These are phyloP conservation scores for Erannis defoliaria DNA, from an alignment of 2,888 invertebrate genomes.

Conservation along the genomic window DNA sequence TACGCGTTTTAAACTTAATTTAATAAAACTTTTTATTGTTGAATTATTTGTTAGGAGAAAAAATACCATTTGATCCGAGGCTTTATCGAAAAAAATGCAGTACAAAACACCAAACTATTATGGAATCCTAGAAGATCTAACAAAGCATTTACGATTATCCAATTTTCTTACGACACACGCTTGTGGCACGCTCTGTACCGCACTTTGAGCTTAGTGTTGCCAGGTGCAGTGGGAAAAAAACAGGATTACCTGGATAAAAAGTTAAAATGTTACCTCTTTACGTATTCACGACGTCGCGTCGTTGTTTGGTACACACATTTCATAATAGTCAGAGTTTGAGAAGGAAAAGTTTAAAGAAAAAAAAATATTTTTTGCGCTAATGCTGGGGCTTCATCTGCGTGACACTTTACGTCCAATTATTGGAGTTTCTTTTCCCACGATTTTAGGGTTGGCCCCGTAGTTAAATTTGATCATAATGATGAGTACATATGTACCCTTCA, in stretches of 20 bases:
- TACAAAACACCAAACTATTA: conserved; percentile 37
- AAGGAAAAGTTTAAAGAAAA: no score
- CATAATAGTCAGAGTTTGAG: no score
- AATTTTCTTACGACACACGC: conserved; percentile 46
- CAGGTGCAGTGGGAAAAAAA: conserved; percentile 21
- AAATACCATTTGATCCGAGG: neutral
- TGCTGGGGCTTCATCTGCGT: no score
- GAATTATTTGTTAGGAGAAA: neutral
- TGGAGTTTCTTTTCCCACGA: no score
- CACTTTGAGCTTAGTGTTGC: conserved; percentile 24
- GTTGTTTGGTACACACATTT: no score
- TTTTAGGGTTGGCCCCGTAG: no score
- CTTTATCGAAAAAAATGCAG: conserved; percentile 17
- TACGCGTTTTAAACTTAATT: no score
- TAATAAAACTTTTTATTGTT: no score
- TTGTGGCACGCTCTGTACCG: conserved; percentile 16
- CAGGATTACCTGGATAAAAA: conserved; percentile 13
- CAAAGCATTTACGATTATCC: conserved; percentile 47
- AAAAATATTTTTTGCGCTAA: no score
- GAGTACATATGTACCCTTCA: no score
- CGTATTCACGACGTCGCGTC: neutral
- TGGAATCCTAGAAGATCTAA: conserved; percentile 32
- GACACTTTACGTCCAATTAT: no score
- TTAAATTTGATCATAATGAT: no score
- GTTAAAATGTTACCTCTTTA: neutral